Base-by-base conservation (phyloP, 1,140 invertebrate genomes). In the Drosophila sturtevanti region DNA sequence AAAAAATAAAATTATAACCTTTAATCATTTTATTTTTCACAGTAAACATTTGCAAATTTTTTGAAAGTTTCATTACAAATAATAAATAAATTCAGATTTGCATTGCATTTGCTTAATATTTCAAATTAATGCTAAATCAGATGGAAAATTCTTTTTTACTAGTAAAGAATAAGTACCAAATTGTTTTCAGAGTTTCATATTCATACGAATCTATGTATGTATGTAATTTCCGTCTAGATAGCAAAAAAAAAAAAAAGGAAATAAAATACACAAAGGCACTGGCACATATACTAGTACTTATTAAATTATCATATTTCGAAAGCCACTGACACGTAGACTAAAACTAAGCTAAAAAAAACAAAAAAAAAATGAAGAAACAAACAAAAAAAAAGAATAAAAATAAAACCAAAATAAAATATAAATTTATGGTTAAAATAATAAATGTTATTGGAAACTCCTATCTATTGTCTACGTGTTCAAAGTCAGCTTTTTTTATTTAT, bases 401-500 rank as follows among this genome's bases (percentile, higher is more conserved):
- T 9, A 35, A 35, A 14, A 38, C 1, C 4, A 4, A 38, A 38
- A 38, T 38, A 44, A 44, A 21, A 48, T 11, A 21, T 44, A 7
- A 18, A 48, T 48, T 48, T 16, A 56, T 34, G 24, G 14, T 31
- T n/a, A 56, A 34, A 56, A 34, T 56, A 56, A 27, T 56, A 56
- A 56, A 56, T 14, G 24, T 18, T 31, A 31, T 56, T 35, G n/a
- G 34, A 56, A 34, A 21, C 41, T 18, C 41, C 41, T n/a, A 3
- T 6, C 41, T 16, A 34, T 41, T 16, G 31, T 41, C 54, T 51
- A 74, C 69, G 56, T 74, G 72, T 48, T 34, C 24, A 52, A n/a
- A 58, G 14, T 72, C 59, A 52, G 68, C 60, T 65, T 34, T 41
- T 12, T 21, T 34, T 16, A 37, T 18, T 21, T 48, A 48, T 48